Evolutionary conservation across 2,113 vertebrate genomes (phyloP).

Genomic region (Pristiophorus japonicus): DNA sequence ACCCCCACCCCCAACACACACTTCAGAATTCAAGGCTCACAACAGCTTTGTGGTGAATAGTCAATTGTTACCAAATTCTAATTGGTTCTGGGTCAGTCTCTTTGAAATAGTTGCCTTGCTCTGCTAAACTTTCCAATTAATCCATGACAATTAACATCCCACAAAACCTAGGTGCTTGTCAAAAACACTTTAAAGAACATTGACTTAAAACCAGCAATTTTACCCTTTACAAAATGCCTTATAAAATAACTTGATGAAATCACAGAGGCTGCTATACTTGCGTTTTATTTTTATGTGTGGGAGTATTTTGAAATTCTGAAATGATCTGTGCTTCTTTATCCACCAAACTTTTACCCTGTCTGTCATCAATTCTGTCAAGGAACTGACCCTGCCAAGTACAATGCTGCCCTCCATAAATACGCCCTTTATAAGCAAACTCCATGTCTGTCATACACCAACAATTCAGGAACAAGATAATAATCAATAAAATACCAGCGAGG

Average conservation of each 20-base stretch:
- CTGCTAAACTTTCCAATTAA: constrained; percentile 77
- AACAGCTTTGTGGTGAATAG: constrained; percentile 62
- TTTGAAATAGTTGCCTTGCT: constrained; percentile 60
- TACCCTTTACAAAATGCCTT: not conserved
- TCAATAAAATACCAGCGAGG: not conserved
- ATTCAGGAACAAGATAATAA: constrained; percentile 31
- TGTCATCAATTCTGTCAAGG: constrained; percentile 29
- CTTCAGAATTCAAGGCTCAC: constrained; percentile 61
- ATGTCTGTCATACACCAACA: not conserved
- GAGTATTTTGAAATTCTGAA: not conserved
- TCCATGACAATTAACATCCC: constrained; percentile 68
- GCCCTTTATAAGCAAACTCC: not conserved
- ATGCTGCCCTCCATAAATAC: constrained; percentile 4
- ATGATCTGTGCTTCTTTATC: constrained; percentile 2
- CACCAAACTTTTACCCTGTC: not conserved
- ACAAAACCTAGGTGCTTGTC: constrained; percentile 71
- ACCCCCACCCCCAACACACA: constrained; percentile 51
- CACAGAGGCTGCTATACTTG: not conserved
- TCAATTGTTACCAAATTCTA: constrained; percentile 72
- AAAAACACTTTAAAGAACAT: constrained; percentile 52
- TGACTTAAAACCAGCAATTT: constrained; percentile 24
- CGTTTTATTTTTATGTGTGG: not conserved
- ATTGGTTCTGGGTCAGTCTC: constrained; percentile 77
- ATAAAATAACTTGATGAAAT: not conserved
- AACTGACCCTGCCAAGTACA: constrained; percentile 16